Evolutionary conservation across 2,113 vertebrate species (phyloP).

Genomic region (Megalops atlanticus): DNA sequence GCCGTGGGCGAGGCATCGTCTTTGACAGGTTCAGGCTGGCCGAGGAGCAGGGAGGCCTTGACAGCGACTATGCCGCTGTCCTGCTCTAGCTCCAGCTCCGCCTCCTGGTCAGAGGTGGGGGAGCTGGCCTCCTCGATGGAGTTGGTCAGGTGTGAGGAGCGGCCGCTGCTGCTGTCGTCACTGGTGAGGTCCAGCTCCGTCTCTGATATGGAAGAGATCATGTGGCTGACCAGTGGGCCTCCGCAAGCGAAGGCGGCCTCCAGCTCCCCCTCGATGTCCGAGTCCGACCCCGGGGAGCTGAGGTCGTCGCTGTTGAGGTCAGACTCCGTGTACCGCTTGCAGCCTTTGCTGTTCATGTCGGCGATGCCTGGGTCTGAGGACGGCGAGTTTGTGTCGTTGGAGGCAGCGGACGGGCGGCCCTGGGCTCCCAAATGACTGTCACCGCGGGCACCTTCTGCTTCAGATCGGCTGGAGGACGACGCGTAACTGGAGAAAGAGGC

Average conservation of each 20-base stretch:
- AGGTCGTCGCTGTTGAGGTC: constrained; percentile 80
- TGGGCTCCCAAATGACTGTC: constrained; percentile 38
- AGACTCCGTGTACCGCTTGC: constrained; percentile 65
- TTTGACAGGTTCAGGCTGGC: constrained; percentile 68
- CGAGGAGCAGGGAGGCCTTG: constrained; percentile 78
- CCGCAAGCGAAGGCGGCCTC: constrained; percentile 77
- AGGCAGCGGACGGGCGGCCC: constrained; percentile 52
- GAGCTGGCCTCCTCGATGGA: constrained; percentile 97
- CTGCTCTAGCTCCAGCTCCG: constrained; percentile 75
- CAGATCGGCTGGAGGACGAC: constrained; percentile 57
- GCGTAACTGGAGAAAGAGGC: constrained; percentile 60
- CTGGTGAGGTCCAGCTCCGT: constrained; percentile 93
- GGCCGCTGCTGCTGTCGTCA: constrained; percentile 81
- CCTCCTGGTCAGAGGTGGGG: constrained; percentile 86
- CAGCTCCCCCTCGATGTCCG: constrained; percentile 83
- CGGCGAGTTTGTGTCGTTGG: constrained; percentile 81
- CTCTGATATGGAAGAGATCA: constrained; percentile 97
- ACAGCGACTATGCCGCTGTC: constrained; percentile 79
- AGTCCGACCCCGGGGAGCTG: constrained; percentile 89
- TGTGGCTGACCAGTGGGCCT: constrained; percentile 79
- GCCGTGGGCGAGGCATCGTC: constrained; percentile 49
- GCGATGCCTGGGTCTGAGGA: constrained; percentile 95
- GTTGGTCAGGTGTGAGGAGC: constrained; percentile 95
- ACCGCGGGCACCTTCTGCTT: constrained; percentile 29
- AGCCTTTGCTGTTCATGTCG: constrained; percentile 80